These are phyloP conservation scores for Brenthis ino DNA, from an alignment of 2,888 invertebrate genomes.

Conservation along the genomic window DNA sequence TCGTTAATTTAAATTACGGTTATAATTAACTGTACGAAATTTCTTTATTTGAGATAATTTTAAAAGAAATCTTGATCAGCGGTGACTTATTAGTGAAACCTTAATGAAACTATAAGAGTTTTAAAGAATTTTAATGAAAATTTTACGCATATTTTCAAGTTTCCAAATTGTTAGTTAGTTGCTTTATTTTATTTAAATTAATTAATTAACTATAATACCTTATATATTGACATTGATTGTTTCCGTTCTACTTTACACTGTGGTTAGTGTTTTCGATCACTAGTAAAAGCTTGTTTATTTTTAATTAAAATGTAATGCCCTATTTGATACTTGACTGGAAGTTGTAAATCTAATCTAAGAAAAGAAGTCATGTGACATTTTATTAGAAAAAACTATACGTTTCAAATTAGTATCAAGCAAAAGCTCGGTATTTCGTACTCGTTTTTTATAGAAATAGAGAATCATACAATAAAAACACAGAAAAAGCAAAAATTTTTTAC, in stretches of 20 bases:
- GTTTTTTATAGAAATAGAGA: no score
- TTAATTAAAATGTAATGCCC: conserved; percentile 21
- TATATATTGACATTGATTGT: conserved; percentile 33
- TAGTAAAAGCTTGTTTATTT: conserved; percentile 21
- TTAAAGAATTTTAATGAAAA: conserved; percentile 20
- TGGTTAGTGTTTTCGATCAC: conserved; percentile 19
- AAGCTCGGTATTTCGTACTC: no score
- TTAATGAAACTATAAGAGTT: neutral
- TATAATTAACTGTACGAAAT: neutral
- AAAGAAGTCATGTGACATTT: conserved; percentile 4
- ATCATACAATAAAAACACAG: no score
- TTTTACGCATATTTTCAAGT: conserved; percentile 9
- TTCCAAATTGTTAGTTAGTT: conserved; percentile 27
- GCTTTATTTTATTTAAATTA: conserved; percentile 30
- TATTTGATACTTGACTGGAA: conserved; percentile 21
- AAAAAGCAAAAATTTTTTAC: no score
- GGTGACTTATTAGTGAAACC: neutral
- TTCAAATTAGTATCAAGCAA: no score
- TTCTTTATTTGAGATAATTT: neutral
- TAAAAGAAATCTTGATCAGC: neutral
- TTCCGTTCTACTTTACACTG: conserved; percentile 35
- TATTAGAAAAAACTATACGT: neutral
- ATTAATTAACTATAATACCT: conserved; percentile 29
- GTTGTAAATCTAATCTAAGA: conserved; percentile 2
- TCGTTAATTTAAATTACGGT: no score